Evolutionary conservation across 2,797 vertebrate genomes (phyloP).

Genomic region (Cyclopterus lumpus): DNA sequence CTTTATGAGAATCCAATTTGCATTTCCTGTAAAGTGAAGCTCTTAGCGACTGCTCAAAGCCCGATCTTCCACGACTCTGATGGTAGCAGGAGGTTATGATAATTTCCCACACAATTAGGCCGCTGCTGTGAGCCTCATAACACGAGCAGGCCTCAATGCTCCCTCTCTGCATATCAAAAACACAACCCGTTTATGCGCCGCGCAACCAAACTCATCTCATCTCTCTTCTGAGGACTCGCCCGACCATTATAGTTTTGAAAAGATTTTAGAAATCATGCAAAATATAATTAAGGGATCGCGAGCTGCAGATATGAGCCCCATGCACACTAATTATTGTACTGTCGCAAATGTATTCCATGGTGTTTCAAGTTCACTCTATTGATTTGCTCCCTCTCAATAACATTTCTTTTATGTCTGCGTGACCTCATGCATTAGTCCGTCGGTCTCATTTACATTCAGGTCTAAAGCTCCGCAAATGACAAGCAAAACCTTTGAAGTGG

Average conservation of each 20-base stretch:
- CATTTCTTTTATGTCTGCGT: slow-evolving; percentile 94
- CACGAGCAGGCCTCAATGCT: slow-evolving; percentile 52
- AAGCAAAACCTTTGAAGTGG: slow-evolving; percentile 76
- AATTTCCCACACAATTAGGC: slow-evolving; percentile 66
- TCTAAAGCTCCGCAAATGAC: slow-evolving; percentile 91
- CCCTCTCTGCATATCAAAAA: slow-evolving; percentile 85
- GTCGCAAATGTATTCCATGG: slow-evolving; percentile 81
- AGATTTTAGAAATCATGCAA: slow-evolving; percentile 61
- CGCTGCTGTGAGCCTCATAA: slow-evolving; percentile 37
- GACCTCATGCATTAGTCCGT: slow-evolving; percentile 84
- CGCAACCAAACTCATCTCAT: slow-evolving; percentile 87
- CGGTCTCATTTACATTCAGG: slow-evolving; percentile 95
- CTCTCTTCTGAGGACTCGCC: slow-evolving; percentile 91
- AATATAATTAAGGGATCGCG: slow-evolving; percentile 67
- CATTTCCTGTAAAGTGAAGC: slow-evolving; percentile 92
- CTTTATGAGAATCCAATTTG: slow-evolving; percentile 89
- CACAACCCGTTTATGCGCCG: slow-evolving; percentile 86
- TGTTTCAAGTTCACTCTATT: slow-evolving; percentile 96
- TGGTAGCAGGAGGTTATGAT: slow-evolving; percentile 64
- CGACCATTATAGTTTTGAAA: slow-evolving; percentile 63
- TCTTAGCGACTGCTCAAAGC: slow-evolving; percentile 59
- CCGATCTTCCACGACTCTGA: slow-evolving; percentile 57
- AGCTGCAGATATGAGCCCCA: slow-evolving; percentile 61
- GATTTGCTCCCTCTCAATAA: slow-evolving; percentile 94
- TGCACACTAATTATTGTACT: slow-evolving; percentile 82